These are phyloP conservation scores for Chaetodon trifasciatus DNA, from an alignment of 2,797 vertebrate genomes.

Conservation along the genomic window DNA sequence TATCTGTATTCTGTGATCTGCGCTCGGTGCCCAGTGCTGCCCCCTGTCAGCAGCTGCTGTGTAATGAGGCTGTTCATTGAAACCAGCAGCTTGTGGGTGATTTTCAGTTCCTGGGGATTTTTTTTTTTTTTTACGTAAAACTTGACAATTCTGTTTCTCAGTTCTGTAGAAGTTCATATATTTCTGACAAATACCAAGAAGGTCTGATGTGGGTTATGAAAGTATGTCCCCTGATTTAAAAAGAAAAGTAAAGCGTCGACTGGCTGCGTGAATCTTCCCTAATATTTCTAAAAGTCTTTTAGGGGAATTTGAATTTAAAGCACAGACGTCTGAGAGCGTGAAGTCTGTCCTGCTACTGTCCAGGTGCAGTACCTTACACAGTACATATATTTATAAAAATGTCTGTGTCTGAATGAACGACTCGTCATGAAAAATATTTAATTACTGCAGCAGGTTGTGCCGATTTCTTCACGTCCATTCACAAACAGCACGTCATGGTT, in stretches of 20 bases:
- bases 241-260: not conserved
- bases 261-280: not conserved
- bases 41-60: not conserved
- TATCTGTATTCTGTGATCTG: not conserved
- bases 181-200: constrained; percentile 3
- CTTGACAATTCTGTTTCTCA: not conserved
- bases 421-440: not conserved
- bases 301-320: constrained; percentile 15
- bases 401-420: not conserved
- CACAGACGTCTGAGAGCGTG: constrained; percentile 5
- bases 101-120: constrained; percentile 29
- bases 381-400: not conserved
- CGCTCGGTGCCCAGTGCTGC: no score
- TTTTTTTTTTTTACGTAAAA: constrained; percentile 3
- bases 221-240: constrained; percentile 1
- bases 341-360: constrained; percentile 20
- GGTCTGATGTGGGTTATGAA: constrained; percentile 4
- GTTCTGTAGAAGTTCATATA: constrained; percentile 35
- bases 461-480: not conserved
- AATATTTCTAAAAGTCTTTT: constrained; percentile 1
- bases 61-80: not conserved
- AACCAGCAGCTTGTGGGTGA: not conserved
- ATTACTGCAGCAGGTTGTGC: not conserved
- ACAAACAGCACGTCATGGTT: constrained; percentile 13
- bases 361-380: not conserved